A percentile compares a stretch with the other conserved stretches of the same genome.
Evolutionary conservation across 2,797 vertebrate genomes (phyloP).

Genomic region (Poecilia picta): DNA sequence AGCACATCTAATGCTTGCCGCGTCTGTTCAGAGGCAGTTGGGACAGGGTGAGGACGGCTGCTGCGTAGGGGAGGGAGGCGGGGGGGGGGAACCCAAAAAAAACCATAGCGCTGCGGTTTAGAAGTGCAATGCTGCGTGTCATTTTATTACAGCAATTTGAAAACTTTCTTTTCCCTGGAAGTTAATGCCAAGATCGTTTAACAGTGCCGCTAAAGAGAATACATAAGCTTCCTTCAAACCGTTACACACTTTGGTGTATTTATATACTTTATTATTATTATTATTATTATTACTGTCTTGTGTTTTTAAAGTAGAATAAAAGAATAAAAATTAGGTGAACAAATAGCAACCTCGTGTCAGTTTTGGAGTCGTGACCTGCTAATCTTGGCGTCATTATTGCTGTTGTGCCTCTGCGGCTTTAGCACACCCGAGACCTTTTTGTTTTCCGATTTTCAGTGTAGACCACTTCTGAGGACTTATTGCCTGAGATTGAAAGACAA

Average conservation of each 20-base stretch:
- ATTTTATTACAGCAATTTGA: slow-evolving; percentile 40
- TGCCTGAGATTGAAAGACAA: slow-evolving; percentile 65
- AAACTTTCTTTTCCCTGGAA: slow-evolving; percentile 44
- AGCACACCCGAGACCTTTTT: slow-evolving; percentile 18
- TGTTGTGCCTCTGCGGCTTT: slow-evolving; percentile 43
- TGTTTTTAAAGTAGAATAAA: background rate
- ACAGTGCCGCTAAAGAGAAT: slow-evolving; percentile 32
- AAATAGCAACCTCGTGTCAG: slow-evolving; percentile 22
- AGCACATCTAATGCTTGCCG: slow-evolving; percentile 66
- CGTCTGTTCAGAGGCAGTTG: slow-evolving; percentile 69
- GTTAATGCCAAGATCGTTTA: slow-evolving; percentile 40
- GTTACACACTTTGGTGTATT: slow-evolving; percentile 17
- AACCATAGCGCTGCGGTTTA: slow-evolving; percentile 24
- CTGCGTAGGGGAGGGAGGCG: slow-evolving; percentile 17
- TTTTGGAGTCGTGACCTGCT: slow-evolving; percentile 34
- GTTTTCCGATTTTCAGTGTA: slow-evolving; percentile 17
- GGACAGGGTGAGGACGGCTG: slow-evolving; percentile 61
- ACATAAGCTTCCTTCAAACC: background rate
- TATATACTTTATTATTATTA: slow-evolving; percentile 25
- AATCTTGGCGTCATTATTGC: slow-evolving; percentile 61
- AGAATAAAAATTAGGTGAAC: background rate
- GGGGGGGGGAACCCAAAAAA: slow-evolving; percentile 26
- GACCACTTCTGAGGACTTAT: slow-evolving; percentile 44
- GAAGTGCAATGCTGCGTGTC: slow-evolving; percentile 34
- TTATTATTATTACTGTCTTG: slow-evolving; percentile 24